phyloP scores from a whole-genome alignment of 2,888 invertebrate genomes.

The Drosophila austrosaltans region DNA sequence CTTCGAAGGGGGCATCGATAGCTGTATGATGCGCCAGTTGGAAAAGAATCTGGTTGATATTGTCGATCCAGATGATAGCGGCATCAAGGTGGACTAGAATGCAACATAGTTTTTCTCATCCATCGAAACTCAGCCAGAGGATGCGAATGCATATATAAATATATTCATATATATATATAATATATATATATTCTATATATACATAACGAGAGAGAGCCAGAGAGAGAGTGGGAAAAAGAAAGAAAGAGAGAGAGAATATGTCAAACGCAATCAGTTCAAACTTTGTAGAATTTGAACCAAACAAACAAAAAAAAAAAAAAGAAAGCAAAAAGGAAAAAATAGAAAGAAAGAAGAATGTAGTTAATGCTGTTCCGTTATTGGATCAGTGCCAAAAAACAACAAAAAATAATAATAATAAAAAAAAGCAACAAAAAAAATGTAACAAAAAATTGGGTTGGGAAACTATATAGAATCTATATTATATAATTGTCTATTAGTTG shows the following conservation, averaged over 20 bases:
- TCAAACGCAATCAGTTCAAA: slow-evolving; percentile 59
- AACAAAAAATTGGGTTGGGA: slow-evolving; percentile 60
- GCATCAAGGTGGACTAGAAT: slow-evolving; percentile 76
- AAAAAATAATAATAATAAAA: slow-evolving; percentile 11
- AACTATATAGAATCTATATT: slow-evolving; percentile 65
- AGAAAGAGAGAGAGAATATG: slow-evolving; percentile 26
- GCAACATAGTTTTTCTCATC: slow-evolving; percentile 12
- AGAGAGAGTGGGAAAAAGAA: not conserved
- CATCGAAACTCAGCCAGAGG: slow-evolving; percentile 20
- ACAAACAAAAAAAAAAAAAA: slow-evolving; percentile 38
- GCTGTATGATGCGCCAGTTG: slow-evolving; percentile 87
- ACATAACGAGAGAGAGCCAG: not conserved
- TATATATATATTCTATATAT: slow-evolving; percentile 22
- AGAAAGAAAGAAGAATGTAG: slow-evolving; percentile 26
- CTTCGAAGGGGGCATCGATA: slow-evolving; percentile 85
- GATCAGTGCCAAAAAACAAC: slow-evolving; percentile 48
- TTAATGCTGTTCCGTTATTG: slow-evolving; percentile 58
- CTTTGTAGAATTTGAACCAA: slow-evolving; percentile 59
- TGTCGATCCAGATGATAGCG: slow-evolving; percentile 80
- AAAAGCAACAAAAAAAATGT: slow-evolving; percentile 1
- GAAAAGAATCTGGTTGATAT: slow-evolving; percentile 86
- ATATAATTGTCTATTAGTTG: slow-evolving; percentile 67
- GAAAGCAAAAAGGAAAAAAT: slow-evolving; percentile 42
- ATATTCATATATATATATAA: slow-evolving; percentile 10
- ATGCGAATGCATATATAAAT: slow-evolving; percentile 15